These are phyloP conservation scores for Colius striatus DNA, from an alignment of 2,113 vertebrate genomes.

Conservation along the genomic window DNA sequence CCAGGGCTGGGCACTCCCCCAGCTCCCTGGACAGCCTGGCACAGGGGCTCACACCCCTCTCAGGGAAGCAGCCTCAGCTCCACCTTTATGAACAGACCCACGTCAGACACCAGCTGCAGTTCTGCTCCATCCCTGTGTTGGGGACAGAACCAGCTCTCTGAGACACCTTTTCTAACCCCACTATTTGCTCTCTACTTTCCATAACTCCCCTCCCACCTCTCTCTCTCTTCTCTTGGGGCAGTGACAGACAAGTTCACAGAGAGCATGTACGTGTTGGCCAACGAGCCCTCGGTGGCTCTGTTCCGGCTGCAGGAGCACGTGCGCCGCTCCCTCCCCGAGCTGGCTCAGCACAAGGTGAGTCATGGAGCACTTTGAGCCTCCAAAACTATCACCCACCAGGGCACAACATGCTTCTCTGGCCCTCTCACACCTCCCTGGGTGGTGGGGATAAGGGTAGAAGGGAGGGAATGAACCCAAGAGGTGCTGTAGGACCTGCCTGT, in stretches of 20 bases:
- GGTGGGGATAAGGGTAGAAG: accelerated
- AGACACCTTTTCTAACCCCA: accelerated
- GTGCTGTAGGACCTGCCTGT: accelerated
- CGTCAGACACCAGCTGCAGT: too few relatives aligned
- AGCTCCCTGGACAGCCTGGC: too few relatives aligned
- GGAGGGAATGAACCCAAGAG: neutral
- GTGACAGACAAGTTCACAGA: constrained; percentile 96
- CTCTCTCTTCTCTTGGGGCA: constrained; percentile 59
- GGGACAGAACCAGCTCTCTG: too few relatives aligned
- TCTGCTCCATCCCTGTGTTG: neutral
- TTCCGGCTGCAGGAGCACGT: constrained; percentile 96
- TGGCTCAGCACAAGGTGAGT: constrained; percentile 94
- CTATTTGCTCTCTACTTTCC: accelerated
- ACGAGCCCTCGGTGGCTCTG: constrained; percentile 94
- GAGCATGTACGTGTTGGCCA: constrained; percentile 94
- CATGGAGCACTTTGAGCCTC: accelerated
- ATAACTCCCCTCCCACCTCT: accelerated
- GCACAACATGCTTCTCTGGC: neutral
- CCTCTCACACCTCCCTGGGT: neutral
- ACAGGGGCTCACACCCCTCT: too few relatives aligned
- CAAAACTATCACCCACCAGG: accelerated
- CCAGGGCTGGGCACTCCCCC: too few relatives aligned
- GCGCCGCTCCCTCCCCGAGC: constrained; percentile 89
- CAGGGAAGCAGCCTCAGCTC: too few relatives aligned
- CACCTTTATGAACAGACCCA: too few relatives aligned